phyloP scores from a whole-genome alignment of 1,140 invertebrate genomes.

The Palaemon carinicauda region DNA sequence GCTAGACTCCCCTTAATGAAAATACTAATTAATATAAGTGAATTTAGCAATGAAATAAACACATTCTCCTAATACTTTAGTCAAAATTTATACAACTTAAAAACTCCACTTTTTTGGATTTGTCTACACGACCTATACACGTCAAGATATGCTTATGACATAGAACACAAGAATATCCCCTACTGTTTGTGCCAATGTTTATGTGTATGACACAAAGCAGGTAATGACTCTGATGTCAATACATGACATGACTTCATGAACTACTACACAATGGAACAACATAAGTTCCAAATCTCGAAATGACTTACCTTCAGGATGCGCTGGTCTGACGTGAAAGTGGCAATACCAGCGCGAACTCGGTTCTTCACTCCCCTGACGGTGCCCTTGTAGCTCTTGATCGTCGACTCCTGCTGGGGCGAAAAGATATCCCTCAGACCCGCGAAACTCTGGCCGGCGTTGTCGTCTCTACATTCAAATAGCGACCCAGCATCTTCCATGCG shows the following conservation, averaged over 20 bases:
- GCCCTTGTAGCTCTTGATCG: conserved; percentile 87
- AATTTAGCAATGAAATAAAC: no score
- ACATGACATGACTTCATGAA: neutral
- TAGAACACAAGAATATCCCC: no score
- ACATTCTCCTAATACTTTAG: no score
- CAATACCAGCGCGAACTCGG: conserved; percentile 90
- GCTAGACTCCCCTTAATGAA: no score
- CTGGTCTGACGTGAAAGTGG: conserved; percentile 87
- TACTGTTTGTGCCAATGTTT: no score
- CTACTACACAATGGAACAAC: neutral
- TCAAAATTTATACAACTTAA: no score
- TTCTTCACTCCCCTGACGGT: conserved; percentile 93
- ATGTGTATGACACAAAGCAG: no score
- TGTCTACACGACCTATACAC: no score
- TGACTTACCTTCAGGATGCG: conserved; percentile 64
- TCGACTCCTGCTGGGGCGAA: conserved; percentile 70
- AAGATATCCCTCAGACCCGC: conserved; percentile 82
- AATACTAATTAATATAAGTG: no score
- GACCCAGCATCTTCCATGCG: neutral
- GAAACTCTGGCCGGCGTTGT: conserved; percentile 75
- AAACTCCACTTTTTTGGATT: no score
- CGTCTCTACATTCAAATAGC: conserved; percentile 61
- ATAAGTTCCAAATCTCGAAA: neutral
- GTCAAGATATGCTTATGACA: no score
- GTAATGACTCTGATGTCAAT: no score